Conservation (phyloP, 2,113 vertebrate genomes). For the Coreoperca whiteheadi region DNA sequence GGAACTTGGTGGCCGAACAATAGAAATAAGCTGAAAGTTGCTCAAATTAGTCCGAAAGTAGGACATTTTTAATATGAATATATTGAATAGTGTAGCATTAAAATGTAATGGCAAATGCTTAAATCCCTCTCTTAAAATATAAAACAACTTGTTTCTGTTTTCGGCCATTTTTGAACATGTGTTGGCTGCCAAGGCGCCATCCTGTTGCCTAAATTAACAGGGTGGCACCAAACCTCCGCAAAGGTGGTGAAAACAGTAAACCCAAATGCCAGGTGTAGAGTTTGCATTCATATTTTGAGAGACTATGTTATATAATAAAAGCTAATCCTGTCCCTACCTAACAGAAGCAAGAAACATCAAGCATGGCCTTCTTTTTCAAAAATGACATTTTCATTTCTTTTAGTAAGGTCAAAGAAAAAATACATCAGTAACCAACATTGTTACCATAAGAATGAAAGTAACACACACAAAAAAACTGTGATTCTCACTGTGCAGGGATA, state of each 20-base stretch:
- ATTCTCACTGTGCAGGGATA: conserved; percentile 6
- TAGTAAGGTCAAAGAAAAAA: neutral
- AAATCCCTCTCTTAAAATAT: neutral
- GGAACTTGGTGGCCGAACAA: neutral
- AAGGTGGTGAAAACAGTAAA: neutral
- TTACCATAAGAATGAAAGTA: neutral
- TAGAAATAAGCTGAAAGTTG: neutral
- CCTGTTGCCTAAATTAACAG: neutral
- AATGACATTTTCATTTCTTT: neutral
- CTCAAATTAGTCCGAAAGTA: neutral
- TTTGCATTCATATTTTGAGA: neutral
- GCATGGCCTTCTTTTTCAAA: neutral
- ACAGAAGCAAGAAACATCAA: neutral
- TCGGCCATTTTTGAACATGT: neutral
- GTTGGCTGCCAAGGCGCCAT: neutral
- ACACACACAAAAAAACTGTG: neutral
- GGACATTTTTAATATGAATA: neutral
- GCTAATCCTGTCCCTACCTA: neutral
- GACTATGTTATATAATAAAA: neutral
- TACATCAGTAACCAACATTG: neutral
- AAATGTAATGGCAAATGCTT: neutral
- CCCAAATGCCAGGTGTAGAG: neutral
- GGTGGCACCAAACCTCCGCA: neutral
- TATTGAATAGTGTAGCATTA: neutral
- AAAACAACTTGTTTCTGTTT: neutral